Conservation (phyloP, 2,888 invertebrate species). For the Drosophila anceps region DNA sequence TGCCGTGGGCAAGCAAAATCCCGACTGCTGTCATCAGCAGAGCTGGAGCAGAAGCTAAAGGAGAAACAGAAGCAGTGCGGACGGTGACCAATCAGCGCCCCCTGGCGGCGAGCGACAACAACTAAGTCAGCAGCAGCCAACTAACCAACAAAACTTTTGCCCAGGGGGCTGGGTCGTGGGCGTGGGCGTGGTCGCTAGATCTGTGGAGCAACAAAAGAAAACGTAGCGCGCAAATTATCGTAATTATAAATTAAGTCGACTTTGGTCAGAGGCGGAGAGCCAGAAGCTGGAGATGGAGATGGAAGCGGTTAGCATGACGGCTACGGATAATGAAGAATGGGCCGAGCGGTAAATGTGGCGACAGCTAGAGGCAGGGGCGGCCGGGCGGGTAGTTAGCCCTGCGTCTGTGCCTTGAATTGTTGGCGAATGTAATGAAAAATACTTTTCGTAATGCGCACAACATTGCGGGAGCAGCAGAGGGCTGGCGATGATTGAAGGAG, state of each 20-base stretch:
- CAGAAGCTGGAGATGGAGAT: constrained; percentile 26
- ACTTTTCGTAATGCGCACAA: constrained; percentile 63
- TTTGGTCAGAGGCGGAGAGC: constrained; percentile 54
- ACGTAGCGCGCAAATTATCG: constrained; percentile 81
- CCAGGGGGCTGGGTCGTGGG: background rate
- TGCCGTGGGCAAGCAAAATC: constrained; percentile 24
- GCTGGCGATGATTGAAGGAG: background rate
- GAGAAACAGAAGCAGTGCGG: constrained; percentile 21
- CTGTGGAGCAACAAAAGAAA: constrained; percentile 71
- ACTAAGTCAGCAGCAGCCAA: constrained; percentile 62
- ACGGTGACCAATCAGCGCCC: constrained; percentile 59
- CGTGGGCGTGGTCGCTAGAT: constrained; percentile 5
- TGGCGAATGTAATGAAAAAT: constrained; percentile 79
- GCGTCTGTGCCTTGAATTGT: constrained; percentile 59
- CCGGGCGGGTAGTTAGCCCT: background rate
- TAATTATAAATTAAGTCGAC: constrained; percentile 81
- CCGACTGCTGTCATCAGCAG: constrained; percentile 46
- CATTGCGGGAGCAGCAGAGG: constrained; percentile 19
- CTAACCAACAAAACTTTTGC: constrained; percentile 65
- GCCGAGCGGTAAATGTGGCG: background rate
- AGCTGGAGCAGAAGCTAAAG: constrained; percentile 11
- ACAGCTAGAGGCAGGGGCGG: background rate
- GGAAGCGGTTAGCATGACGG: background rate
- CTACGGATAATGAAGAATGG: constrained; percentile 16
- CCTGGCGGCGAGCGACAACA: constrained; percentile 27